A percentile compares a stretch with the other conserved stretches of the same genome.
These are phyloP conservation scores for Penaeus vannamei DNA, from an alignment of 1,140 invertebrate species.

Conservation along the genomic window DNA sequence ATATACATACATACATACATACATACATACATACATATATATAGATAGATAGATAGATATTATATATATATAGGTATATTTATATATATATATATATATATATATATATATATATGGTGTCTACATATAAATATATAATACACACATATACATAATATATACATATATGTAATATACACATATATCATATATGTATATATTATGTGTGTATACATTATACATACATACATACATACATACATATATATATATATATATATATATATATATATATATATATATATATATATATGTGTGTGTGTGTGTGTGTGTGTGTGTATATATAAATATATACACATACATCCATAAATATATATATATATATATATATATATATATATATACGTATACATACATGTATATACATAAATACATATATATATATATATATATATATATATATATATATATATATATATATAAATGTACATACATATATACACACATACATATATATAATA, in stretches of 20 bases:
- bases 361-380: constrained; percentile 1
- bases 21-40: not conserved
- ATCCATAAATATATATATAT: constrained; percentile 16
- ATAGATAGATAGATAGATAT: not conserved
- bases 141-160: not conserved
- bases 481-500: too few relatives aligned
- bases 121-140: not conserved
- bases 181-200: constrained; percentile 16
- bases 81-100: constrained; percentile 33
- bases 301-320: too few relatives aligned
- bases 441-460: too few relatives aligned
- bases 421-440: too few relatives aligned
- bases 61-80: constrained; percentile 3
- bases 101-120: constrained; percentile 22
- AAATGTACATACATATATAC: too few relatives aligned
- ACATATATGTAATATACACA: not conserved
- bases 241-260: constrained; percentile 22
- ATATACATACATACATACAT: not conserved
- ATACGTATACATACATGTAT: constrained; percentile 29
- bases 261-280: constrained; percentile 15
- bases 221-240: not conserved
- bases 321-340: not conserved
- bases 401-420: not conserved
- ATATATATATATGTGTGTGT: constrained; percentile 22
- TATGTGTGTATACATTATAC: not conserved